These are phyloP conservation scores for Aspidoscelis tigris DNA, from an alignment of 2,113 vertebrate species.

Conservation along the genomic window DNA sequence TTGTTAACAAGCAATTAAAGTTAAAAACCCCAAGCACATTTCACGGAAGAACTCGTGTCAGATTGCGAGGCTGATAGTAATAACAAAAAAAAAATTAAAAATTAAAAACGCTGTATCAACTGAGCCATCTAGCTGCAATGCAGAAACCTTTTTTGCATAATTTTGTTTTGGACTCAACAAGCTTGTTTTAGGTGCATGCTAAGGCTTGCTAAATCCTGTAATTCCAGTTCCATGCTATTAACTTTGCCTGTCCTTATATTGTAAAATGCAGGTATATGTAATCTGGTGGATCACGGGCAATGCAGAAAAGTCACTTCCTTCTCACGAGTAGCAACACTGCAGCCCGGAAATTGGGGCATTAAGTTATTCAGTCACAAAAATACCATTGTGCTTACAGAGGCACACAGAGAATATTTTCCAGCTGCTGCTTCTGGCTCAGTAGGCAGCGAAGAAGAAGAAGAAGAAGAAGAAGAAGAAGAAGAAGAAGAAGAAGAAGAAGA, in stretches of 20 bases:
- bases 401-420: background rate
- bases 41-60: slow-evolving; percentile 39
- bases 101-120: slow-evolving; percentile 40
- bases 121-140: slow-evolving; percentile 56
- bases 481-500: background rate
- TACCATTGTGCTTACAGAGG: background rate
- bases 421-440: background rate
- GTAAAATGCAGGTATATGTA: slow-evolving; percentile 36
- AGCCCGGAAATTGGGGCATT: background rate
- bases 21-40: background rate
- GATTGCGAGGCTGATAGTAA: slow-evolving; percentile 44
- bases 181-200: slow-evolving; percentile 72
- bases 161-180: slow-evolving; percentile 72
- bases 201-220: slow-evolving; percentile 73
- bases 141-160: slow-evolving; percentile 60
- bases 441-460: background rate
- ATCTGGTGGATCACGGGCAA: background rate
- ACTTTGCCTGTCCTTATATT: slow-evolving; percentile 36
- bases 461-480: background rate
- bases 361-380: background rate
- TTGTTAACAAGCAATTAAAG: slow-evolving; percentile 40
- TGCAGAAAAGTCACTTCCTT: background rate
- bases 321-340: background rate
- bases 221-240: slow-evolving; percentile 67
- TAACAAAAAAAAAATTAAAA: too few relatives aligned